Evolutionary conservation across 2,888 invertebrate species (phyloP).

Genomic region (Drosophila melanosoma): DNA sequence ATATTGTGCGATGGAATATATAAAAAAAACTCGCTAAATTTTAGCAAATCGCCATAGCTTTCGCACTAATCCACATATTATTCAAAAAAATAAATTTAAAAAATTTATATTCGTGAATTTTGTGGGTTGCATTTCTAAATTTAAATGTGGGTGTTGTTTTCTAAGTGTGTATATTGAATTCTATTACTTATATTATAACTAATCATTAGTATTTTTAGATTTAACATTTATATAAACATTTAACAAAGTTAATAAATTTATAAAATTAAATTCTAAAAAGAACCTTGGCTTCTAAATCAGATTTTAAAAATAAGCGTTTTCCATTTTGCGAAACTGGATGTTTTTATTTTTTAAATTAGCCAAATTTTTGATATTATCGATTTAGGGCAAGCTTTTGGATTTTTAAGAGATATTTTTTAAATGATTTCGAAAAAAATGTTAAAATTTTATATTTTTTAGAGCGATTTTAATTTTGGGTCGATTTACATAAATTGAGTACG

Average conservation of each 20-base stretch:
- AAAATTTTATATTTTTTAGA: not conserved
- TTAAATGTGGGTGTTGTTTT: rapidly evolving
- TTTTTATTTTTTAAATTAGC: not conserved
- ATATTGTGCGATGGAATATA: no score
- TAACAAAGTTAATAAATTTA: not conserved
- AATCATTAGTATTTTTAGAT: not conserved
- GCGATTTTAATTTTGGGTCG: not conserved
- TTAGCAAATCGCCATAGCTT: not conserved
- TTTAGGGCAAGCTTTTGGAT: not conserved
- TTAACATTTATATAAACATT: not conserved
- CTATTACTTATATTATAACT: not conserved
- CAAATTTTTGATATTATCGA: no score
- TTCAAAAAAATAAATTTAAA: not conserved
- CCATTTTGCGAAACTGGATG: not conserved
- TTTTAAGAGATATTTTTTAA: not conserved
- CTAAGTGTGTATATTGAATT: not conserved
- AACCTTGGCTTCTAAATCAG: not conserved
- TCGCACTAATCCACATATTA: not conserved
- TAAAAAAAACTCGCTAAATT: not conserved
- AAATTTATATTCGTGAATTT: not conserved
- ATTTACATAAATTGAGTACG: not conserved
- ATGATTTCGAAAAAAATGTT: not conserved
- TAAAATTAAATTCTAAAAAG: not conserved
- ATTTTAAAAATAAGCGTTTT: not conserved
- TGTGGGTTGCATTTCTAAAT: no score